Evolutionary conservation across 2,888 invertebrate species (phyloP).

Genomic region (Lysandra bellargus): DNA sequence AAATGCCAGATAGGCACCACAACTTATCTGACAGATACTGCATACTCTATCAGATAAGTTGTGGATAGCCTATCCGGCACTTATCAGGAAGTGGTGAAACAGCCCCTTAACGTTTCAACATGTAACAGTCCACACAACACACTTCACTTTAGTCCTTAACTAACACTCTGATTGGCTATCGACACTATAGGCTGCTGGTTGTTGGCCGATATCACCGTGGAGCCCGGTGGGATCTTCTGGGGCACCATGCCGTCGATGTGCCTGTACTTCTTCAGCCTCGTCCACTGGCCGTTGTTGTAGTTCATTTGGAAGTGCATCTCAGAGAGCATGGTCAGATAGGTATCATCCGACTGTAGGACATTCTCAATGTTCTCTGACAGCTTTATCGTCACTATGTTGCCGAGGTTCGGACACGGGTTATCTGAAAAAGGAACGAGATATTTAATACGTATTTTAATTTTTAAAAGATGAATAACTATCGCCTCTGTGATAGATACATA

Average conservation of each 20-base stretch:
- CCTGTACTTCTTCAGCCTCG: constrained; percentile 91
- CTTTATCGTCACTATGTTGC: constrained; percentile 97
- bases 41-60: too few species aligned
- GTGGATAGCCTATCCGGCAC: too few species aligned
- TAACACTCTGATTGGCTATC: constrained; percentile 70
- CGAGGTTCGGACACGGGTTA: constrained; percentile 98
- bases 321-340: constrained; percentile 88
- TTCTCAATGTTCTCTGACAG: constrained; percentile 95
- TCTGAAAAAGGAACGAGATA: constrained; percentile 75
- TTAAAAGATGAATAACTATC: too few species aligned
- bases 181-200: constrained; percentile 71
- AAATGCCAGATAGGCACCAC: too few species aligned
- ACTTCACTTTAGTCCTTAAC: constrained; percentile 47
- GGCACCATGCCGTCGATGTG: constrained; percentile 83
- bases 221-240: constrained; percentile 69
- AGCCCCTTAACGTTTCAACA: background rate
- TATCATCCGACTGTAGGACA: constrained; percentile 91
- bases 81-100: too few species aligned
- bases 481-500: too few species aligned
- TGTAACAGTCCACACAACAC: constrained; percentile 9
- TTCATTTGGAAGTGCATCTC: constrained; percentile 99
- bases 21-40: too few species aligned
- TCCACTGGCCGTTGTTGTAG: constrained; percentile 99
- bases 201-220: constrained; percentile 66
- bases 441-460: too few species aligned